Percentiles rank a stretch among this genome's conserved stretches.
phyloP scores from a whole-genome alignment of 2,888 invertebrate genomes.

The Blastobasis lacticolella region DNA sequence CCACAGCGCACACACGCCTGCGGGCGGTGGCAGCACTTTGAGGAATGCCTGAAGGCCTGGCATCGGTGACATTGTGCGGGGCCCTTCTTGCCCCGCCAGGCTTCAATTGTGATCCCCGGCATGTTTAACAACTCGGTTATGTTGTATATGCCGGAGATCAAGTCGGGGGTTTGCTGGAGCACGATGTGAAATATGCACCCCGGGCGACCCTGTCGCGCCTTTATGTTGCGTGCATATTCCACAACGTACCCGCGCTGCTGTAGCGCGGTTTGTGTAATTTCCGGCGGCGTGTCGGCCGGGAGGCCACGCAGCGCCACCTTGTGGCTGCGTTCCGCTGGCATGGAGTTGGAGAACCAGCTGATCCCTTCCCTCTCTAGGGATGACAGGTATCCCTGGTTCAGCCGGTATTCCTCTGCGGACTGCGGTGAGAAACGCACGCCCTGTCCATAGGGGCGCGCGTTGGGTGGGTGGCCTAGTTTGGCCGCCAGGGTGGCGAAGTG shows the following conservation, averaged over 20 bases:
- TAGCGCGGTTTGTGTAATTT: not conserved
- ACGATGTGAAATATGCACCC: conserved; percentile 8
- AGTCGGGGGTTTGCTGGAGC: not conserved
- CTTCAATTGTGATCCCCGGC: too few species aligned
- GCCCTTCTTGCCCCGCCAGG: too few species aligned
- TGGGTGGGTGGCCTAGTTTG: too few species aligned
- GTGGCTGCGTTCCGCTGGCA: conserved; percentile 4
- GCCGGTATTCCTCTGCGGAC: conserved; percentile 9
- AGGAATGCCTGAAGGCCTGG: too few species aligned
- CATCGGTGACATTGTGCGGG: too few species aligned
- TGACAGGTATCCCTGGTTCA: conserved; percentile 5
- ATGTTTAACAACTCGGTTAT: too few species aligned
- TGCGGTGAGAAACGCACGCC: too few species aligned
- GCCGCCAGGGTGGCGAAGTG: too few species aligned
- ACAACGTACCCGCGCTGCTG: not conserved
- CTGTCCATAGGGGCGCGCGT: too few species aligned
- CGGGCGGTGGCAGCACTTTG: too few species aligned
- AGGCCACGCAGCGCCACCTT: conserved; percentile 9
- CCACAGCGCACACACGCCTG: too few species aligned
- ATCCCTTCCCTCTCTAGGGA: conserved; percentile 1
- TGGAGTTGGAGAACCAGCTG: conserved; percentile 12
- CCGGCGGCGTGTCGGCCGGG: not conserved
- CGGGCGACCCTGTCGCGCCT: conserved; percentile 3
- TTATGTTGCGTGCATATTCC: not conserved
- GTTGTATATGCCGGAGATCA: too few species aligned